Evolutionary conservation across 2,888 invertebrate genomes (phyloP), one percentile per base, ranked within the genome.

Genomic region (Catocala fraxini): DNA sequence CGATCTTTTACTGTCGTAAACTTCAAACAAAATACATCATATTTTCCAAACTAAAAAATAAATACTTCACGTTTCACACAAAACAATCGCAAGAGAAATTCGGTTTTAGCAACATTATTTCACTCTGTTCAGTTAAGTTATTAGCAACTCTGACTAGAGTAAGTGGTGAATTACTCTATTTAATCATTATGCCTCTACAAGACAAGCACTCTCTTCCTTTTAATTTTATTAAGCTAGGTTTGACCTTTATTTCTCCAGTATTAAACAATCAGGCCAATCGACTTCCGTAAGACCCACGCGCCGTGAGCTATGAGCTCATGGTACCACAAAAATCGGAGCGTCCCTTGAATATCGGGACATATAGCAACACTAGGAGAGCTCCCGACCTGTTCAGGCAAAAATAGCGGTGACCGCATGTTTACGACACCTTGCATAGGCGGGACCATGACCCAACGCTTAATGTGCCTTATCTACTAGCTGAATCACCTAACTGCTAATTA

Each of bases 351-450:
- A 43, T 59, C 35, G 42, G 59, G 43, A 45, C 48, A 59, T 54
- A 33, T 59, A 55, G 45, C 62, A 53, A 62, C 63, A 65, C 47
- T 45, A 56, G 52, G 51, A 43, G 60, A 51, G 64, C 51, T 59
- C 47, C 59, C 56, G 49, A 39, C 49, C 52, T 51, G 63, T 47
- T 55, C 49, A 45, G 51, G 55, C 70, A 58, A 64, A 78, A 74
- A 73, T 77, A 82, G 78, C 70, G 77, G 66, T 82, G 78, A 82
- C 76, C 54, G 56, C 69, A 73, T 63, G 48, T 59, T 57, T 47
- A 25, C 57, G 65, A 51, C 55, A 59, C 62, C 41, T 59, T 48
- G 61, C 54, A 51, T 33, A 54, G 63, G 58, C 56, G 57, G 65
- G 69, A 69, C 75, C 79, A 69, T 74, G 79, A 42, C 41, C 63